phyloP scores from a whole-genome alignment of 1,140 invertebrate genomes.

The Platyscapa corneri region DNA sequence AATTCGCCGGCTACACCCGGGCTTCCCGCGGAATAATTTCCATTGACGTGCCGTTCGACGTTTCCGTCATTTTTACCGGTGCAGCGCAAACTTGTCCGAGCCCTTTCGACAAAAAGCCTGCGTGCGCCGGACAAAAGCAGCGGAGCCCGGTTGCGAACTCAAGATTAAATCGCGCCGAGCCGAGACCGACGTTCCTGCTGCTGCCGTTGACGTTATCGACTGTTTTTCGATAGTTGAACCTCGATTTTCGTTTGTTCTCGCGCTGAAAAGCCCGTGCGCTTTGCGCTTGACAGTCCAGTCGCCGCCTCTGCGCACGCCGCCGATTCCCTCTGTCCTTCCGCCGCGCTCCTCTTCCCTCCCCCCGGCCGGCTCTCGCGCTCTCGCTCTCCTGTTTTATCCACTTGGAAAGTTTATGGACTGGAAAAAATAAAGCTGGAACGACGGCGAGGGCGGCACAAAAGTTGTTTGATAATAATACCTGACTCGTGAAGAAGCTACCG shows the following conservation, averaged over 20 bases:
- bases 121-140: not conserved
- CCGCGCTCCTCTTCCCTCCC: not conserved
- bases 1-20: not conserved
- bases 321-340: constrained; percentile 42
- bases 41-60: not conserved
- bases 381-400: constrained; percentile 3
- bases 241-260: constrained; percentile 57
- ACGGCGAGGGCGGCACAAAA: not conserved
- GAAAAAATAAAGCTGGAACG: constrained; percentile 33
- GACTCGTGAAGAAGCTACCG: constrained; percentile 24
- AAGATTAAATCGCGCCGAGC: constrained; percentile 55
- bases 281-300: constrained; percentile 60
- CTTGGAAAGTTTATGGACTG: constrained; percentile 34
- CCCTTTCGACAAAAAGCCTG: not conserved
- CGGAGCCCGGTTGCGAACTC: constrained; percentile 47
- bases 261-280: constrained; percentile 56
- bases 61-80: constrained; percentile 38
- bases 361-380: not conserved
- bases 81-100: not conserved
- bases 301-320: not conserved
- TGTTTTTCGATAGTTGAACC: constrained; percentile 57
- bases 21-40: not conserved
- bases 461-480: constrained; percentile 13
- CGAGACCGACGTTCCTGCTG: constrained; percentile 39
- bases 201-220: constrained; percentile 64